Evolutionary conservation across 92 coral and sea anemone genomes (phyloP).

Genomic region (Siderastrea siderea): DNA sequence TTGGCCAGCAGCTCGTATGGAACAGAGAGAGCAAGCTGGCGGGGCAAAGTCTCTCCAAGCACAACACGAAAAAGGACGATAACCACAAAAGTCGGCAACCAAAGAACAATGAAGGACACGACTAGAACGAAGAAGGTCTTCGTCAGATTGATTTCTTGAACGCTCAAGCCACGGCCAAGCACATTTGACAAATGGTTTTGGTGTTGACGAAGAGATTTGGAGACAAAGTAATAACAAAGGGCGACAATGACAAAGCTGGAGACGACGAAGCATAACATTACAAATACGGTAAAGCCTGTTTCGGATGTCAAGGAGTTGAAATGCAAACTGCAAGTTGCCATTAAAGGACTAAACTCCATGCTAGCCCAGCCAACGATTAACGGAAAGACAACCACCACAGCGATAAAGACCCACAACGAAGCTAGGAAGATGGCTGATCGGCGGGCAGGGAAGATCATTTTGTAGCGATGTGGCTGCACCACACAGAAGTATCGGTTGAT

Average conservation of each 20-base stretch:
- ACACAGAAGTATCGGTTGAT: slow-evolving; percentile 67
- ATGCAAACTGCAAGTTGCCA: slow-evolving; percentile 26
- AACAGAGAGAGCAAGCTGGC: slow-evolving; percentile 20
- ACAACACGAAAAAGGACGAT: slow-evolving; percentile 7
- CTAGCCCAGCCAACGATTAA: slow-evolving; percentile 30
- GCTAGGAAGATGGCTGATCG: slow-evolving; percentile 15
- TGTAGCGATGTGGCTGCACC: slow-evolving; percentile 60
- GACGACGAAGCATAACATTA: not conserved
- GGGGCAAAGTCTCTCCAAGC: not conserved
- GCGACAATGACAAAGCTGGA: slow-evolving; percentile 20
- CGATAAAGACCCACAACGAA: slow-evolving; percentile 14
- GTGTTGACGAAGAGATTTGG: slow-evolving; percentile 28
- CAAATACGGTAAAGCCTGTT: slow-evolving; percentile 18
- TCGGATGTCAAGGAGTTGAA: not conserved
- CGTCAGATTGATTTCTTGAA: slow-evolving; percentile 24
- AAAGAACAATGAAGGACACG: slow-evolving; percentile 19
- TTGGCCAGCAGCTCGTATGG: slow-evolving; percentile 18
- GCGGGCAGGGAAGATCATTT: slow-evolving; percentile 24
- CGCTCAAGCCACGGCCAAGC: slow-evolving; percentile 1
- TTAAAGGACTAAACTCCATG: slow-evolving; percentile 17
- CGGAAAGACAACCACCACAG: slow-evolving; percentile 1
- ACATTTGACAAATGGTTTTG: not conserved
- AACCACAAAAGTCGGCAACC: slow-evolving; percentile 29
- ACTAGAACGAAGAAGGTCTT: slow-evolving; percentile 17
- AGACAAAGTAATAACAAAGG: slow-evolving; percentile 7